Evolutionary conservation across 2,888 invertebrate genomes (phyloP).

Genomic region (Drosophila siamana): DNA sequence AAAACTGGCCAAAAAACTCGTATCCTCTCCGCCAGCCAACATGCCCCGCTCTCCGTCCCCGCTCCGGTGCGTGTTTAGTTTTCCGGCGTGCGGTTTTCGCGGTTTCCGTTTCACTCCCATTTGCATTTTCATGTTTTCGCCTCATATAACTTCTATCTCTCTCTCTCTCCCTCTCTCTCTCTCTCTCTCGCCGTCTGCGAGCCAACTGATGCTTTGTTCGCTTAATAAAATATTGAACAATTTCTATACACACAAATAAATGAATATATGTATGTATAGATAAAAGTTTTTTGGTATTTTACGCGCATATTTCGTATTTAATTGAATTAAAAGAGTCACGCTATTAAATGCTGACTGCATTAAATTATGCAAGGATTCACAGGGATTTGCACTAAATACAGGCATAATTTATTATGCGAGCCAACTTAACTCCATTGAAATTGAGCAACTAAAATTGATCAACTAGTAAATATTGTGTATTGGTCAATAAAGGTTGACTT

Average conservation of each 20-base stretch:
- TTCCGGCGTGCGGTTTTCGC: slow-evolving; percentile 64
- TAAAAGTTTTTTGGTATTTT: not conserved
- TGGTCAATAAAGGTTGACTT: too few species aligned
- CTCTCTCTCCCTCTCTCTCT: not conserved
- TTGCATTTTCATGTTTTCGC: slow-evolving; percentile 45
- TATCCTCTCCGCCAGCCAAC: not conserved
- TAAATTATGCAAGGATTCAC: slow-evolving; percentile 44
- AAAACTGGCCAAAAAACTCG: slow-evolving; percentile 27
- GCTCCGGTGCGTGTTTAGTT: slow-evolving; percentile 59
- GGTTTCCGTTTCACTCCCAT: slow-evolving; percentile 54
- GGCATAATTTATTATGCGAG: slow-evolving; percentile 13
- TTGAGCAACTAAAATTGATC: not conserved
- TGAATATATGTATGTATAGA: not conserved
- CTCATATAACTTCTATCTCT: not conserved
- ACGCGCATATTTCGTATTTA: slow-evolving; percentile 1
- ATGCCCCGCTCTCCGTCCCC: not conserved
- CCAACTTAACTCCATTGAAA: slow-evolving; percentile 9
- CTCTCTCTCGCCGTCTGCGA: not conserved
- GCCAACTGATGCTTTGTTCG: slow-evolving; percentile 26
- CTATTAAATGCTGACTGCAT: slow-evolving; percentile 13
- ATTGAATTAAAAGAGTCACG: slow-evolving; percentile 26
- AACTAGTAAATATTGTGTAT: too few species aligned
- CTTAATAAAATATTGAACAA: slow-evolving; percentile 12
- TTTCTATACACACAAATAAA: slow-evolving; percentile 1
- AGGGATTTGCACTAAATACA: slow-evolving; percentile 11